Conservation (phyloP, 2,113 vertebrate species). For the Talpa occidentalis region DNA sequence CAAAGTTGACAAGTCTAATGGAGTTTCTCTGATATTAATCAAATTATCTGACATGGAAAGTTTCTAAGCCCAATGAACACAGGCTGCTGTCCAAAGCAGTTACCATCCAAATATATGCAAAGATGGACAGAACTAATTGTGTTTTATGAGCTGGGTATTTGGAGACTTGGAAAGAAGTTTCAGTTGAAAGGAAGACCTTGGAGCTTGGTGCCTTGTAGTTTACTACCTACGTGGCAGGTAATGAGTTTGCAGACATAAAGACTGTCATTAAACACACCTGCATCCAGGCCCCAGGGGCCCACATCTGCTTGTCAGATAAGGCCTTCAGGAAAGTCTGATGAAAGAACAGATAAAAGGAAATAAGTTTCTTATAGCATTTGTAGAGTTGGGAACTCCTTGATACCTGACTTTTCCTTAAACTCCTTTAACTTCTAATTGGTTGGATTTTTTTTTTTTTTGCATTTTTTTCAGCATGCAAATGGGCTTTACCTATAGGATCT, state of each 20-base stretch:
- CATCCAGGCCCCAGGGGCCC: neutral
- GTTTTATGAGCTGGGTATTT: neutral
- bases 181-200: neutral
- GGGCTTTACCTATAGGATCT: neutral
- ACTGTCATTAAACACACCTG: neutral
- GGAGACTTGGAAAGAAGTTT: neutral
- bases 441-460: too few relatives aligned
- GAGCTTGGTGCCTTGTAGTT: neutral
- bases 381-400: neutral
- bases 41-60: constrained; percentile 78
- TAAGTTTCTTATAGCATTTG: neutral
- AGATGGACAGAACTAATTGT: constrained; percentile 7
- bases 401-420: neutral
- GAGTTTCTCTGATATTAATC: constrained; percentile 85
- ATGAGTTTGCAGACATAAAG: neutral
- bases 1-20: constrained; percentile 81
- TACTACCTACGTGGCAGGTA: neutral
- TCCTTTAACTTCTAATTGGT: neutral
- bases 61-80: constrained; percentile 81
- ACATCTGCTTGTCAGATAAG: neutral
- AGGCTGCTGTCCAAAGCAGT: constrained; percentile 77
- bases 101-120: constrained; percentile 70
- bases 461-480: neutral
- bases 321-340: neutral
- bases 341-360: neutral